Conservation (phyloP, 2,797 vertebrate genomes). For the Anableps anableps region DNA sequence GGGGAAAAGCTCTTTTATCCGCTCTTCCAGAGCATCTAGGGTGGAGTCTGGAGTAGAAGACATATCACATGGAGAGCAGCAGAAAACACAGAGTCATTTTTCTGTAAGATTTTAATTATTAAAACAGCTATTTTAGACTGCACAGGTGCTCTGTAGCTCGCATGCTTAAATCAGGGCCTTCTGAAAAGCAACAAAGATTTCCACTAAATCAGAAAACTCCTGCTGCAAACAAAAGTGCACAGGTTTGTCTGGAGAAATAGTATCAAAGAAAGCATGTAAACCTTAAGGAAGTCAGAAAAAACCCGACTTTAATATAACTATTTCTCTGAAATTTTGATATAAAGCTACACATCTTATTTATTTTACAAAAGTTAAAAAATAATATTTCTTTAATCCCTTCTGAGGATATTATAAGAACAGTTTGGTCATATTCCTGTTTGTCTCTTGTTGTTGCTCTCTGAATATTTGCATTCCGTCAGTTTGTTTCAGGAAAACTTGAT, state of each 20-base stretch:
- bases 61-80: constrained; percentile 35
- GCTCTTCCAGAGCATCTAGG: constrained; percentile 54
- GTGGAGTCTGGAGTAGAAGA: constrained; percentile 41
- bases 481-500: constrained; percentile 60
- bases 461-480: constrained; percentile 48
- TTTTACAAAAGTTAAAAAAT: not conserved
- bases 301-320: not conserved
- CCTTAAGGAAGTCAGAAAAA: not conserved
- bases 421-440: not conserved
- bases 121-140: constrained; percentile 35
- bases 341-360: not conserved
- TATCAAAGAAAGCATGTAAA: not conserved
- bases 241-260: not conserved
- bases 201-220: constrained; percentile 6
- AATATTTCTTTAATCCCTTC: not conserved
- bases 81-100: constrained; percentile 22
- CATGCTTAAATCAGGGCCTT: not conserved
- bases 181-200: constrained; percentile 1
- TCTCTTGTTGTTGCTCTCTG: not conserved
- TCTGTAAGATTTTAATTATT: constrained; percentile 52
- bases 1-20: constrained; percentile 56
- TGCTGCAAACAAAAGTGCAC: not conserved
- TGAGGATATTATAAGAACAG: not conserved
- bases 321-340: not conserved
- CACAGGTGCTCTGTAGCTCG: constrained; percentile 39